Base-by-base conservation (phyloP, 2,888 invertebrate genomes). In the Marasmarcha lunaedactyla region DNA sequence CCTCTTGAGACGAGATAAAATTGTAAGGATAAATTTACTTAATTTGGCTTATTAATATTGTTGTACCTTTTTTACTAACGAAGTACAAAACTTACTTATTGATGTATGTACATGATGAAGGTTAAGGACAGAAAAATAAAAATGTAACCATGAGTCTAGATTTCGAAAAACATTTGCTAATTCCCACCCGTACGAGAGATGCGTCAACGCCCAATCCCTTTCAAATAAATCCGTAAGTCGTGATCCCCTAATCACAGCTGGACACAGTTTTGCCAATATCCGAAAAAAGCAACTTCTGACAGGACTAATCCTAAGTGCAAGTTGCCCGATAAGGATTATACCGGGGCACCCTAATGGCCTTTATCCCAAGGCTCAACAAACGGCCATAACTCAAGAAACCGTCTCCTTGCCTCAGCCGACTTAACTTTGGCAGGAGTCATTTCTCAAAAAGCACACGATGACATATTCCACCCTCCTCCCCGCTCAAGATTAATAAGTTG, bases 351-450 rank as follows among this genome's bases (percentile, higher is more conserved):
- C 77, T 83, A 83, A 83, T 81, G 81, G 81, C 62, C 73, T 72
- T 71, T 73, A 81, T 79, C 81, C 81, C 68, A 60, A 66, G 63
- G 70, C 71, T 72, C 76, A 77, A 79, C 81, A 83, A 81, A 73
- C 72, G 77, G 63, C 69, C 74, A 79, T 81, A 81, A 79, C 68
- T 81, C 79, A 78, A 13, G 61, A 61, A 62, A 56, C 71, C 76
- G 71, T 72, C 61, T 63, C 60, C 71, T 73, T 73, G 72, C 74
- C 79, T 78, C 74, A 77, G 76, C 71, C 79, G 81, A 78, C 81
- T 81, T 81, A 81, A 71, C 76, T 81, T 81, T 78, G 81, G 81
- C 79, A 81, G 78, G 62, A 81, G 77, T 83, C 81, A 81, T 83
- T 83, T 81, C 83, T 83, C 83, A 83, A 77, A 76, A 71, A 72